phyloP scores from a whole-genome alignment of 2,797 vertebrate genomes.

The Argyrosomus regius region DNA sequence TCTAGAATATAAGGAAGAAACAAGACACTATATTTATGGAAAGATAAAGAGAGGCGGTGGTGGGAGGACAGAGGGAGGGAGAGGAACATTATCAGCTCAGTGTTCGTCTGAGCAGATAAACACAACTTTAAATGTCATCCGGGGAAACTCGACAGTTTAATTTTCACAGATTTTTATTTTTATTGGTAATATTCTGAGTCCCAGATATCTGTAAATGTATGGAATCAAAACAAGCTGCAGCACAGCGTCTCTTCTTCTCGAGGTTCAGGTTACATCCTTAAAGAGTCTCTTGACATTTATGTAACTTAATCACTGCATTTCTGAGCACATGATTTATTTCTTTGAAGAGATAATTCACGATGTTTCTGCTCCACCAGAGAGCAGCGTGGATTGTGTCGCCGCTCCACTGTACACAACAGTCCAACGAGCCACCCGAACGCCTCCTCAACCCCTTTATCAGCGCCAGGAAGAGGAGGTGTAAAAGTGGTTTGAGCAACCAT shows the following conservation, averaged over 20 bases:
- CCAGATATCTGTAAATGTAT: constrained; percentile 4
- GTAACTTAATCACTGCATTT: constrained; percentile 35
- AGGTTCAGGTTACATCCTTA: constrained; percentile 29
- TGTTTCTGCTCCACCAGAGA: constrained; percentile 34
- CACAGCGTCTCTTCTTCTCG: not conserved
- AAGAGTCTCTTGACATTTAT: constrained; percentile 48
- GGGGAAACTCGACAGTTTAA: constrained; percentile 37
- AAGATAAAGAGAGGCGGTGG: not conserved
- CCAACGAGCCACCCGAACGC: not conserved
- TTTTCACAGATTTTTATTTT: constrained; percentile 35
- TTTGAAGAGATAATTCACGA: constrained; percentile 23
- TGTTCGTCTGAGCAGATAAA: constrained; percentile 51
- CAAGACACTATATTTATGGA: not conserved
- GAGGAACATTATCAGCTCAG: constrained; percentile 24
- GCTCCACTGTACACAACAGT: not conserved
- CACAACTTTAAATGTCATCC: constrained; percentile 57
- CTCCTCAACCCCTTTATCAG: not conserved
- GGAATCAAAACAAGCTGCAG: constrained; percentile 24
- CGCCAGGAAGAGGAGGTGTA: not conserved
- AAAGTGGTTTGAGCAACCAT: not conserved
- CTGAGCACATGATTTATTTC: constrained; percentile 31
- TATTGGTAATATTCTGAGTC: constrained; percentile 11
- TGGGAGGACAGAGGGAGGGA: not conserved
- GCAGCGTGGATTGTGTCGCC: not conserved
- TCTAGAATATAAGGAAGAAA: not conserved